Percentiles rank a stretch among this genome's conserved stretches.
These are phyloP conservation scores for Nematolebias whitei DNA, from an alignment of 2,113 vertebrate species.

Conservation along the genomic window DNA sequence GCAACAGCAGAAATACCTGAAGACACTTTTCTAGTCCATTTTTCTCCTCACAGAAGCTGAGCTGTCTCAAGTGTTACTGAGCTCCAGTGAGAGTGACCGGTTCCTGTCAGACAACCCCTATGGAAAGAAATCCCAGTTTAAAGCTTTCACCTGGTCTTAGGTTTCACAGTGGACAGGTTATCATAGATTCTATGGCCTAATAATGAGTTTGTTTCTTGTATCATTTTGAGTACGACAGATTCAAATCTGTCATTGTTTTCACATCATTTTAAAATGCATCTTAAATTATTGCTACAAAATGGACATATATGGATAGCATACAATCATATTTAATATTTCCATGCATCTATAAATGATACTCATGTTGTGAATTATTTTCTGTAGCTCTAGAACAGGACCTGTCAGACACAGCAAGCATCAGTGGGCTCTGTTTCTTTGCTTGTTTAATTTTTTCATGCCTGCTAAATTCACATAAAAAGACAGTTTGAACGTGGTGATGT, in stretches of 20 bases:
- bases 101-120: conserved; percentile 67
- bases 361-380: conserved; percentile 50
- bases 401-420: conserved; percentile 1
- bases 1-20: conserved; percentile 22
- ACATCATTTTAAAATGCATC: conserved; percentile 60
- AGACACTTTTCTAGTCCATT: conserved; percentile 36
- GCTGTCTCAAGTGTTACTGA: conserved; percentile 59
- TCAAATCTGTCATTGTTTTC: conserved; percentile 23
- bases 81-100: conserved; percentile 40
- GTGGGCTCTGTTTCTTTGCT: conserved; percentile 9
- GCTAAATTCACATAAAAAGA: conserved; percentile 16
- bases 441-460: not conserved
- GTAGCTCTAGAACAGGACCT: conserved; percentile 65
- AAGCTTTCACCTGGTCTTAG: conserved; percentile 55
- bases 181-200: conserved; percentile 31
- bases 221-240: conserved; percentile 35
- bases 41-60: conserved; percentile 50
- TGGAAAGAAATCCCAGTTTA: conserved; percentile 67
- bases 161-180: conserved; percentile 51
- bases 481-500: conserved; percentile 40
- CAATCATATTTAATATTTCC: conserved; percentile 76
- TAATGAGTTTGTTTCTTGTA: conserved; percentile 37
- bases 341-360: conserved; percentile 51
- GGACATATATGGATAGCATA: conserved; percentile 63
- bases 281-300: conserved; percentile 72